Base-by-base conservation (phyloP, 2,888 invertebrate species). In the Smittia sp. region DNA sequence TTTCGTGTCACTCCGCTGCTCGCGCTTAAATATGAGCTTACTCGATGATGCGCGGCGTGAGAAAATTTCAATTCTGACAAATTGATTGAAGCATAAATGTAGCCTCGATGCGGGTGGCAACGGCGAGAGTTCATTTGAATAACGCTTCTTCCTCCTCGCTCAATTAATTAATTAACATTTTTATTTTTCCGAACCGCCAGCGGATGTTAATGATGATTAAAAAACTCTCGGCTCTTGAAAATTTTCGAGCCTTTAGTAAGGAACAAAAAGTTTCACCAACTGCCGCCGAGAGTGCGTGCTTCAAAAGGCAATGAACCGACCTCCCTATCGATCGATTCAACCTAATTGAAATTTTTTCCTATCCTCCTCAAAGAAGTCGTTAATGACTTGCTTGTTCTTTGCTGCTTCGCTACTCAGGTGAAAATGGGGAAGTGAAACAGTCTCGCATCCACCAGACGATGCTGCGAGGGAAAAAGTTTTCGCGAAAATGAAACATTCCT, bases 161-260 rank as follows among this genome's bases (percentile, higher is more conserved):
- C n/a, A 46, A 46, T 46, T 46, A 46, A 46, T 46, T 46, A 46
- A 46, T 46, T 46, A 46, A 7, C 46, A 11, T 46, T 46, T 46
- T 46, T 32, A 32, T 32, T 32, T 32, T 32, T 46, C n/a, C 15
- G n/a, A 46, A 13, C 11, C 46, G 15, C 11, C 46, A 46, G 46
- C 46, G 46, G 46, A 6, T 46, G 46, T 46, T 46, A 46, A 46
- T 46, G 46, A 46, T 46, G 46, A 46, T 46, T 46, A 46, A 46
- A 46, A 46, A 46, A 46, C 7, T 38, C 11, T 38, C 38, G 6
- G 11, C n/a, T 11, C 15, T 11, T 46, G 6, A 11, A n/a, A 9
- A 11, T 46, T 46, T 46, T 46, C n/a, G 11, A 11, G 11, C 11
- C 15, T 38, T 38, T 38, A 46, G n/a, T 13, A 11, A 46, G n/a